Evolutionary conservation across 2,113 vertebrate species (phyloP).

Genomic region (Petrocephalus microphthalmus): DNA sequence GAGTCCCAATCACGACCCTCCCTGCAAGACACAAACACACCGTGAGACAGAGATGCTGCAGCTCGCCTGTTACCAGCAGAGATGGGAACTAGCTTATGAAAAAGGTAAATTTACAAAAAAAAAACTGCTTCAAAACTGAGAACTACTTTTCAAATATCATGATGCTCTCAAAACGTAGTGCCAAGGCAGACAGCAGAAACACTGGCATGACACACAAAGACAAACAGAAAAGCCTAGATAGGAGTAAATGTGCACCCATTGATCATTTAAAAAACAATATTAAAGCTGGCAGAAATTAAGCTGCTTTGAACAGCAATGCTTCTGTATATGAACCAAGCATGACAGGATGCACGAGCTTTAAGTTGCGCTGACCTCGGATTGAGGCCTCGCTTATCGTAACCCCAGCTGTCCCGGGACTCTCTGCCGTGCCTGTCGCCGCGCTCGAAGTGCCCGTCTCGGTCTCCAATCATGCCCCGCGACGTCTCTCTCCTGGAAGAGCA

Average conservation of each 20-base stretch:
- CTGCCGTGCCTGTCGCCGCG: slow-evolving; percentile 74
- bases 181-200: neutral
- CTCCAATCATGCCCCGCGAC: slow-evolving; percentile 64
- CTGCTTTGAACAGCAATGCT: neutral
- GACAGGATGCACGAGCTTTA: neutral
- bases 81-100: neutral
- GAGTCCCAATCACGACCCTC: slow-evolving; percentile 80
- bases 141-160: neutral
- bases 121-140: neutral
- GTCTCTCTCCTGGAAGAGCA: slow-evolving; percentile 65
- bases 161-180: neutral
- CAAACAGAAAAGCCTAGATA: neutral
- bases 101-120: neutral
- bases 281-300: neutral
- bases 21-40: slow-evolving; percentile 42
- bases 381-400: slow-evolving; percentile 71
- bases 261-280: neutral
- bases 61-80: too few relatives aligned
- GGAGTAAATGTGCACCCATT: neutral
- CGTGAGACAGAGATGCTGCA: neutral
- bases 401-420: slow-evolving; percentile 76
- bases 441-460: slow-evolving; percentile 81
- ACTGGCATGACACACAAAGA: neutral
- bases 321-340: neutral
- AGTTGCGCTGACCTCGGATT: slow-evolving; percentile 40